phyloP scores from a whole-genome alignment of 2,113 vertebrate species.

The Microtus montanus region DNA sequence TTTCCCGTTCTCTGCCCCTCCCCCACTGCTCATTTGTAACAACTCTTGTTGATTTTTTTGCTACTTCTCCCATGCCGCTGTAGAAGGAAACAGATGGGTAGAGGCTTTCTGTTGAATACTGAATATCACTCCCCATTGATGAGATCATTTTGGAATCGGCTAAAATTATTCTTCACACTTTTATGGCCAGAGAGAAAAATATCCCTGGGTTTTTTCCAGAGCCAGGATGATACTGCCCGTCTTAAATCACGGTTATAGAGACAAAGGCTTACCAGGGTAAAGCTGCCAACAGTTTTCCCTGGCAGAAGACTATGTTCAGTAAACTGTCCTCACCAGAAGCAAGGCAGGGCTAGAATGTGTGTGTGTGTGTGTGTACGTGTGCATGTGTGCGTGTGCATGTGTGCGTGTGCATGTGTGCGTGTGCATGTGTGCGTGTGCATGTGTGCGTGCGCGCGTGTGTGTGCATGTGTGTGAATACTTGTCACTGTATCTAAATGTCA shows the following conservation, averaged over 20 bases:
- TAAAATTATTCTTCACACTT: constrained; percentile 71
- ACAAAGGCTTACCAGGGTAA: constrained; percentile 40
- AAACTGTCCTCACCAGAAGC: constrained; percentile 11
- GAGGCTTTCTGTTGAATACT: constrained; percentile 69
- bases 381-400: not conserved
- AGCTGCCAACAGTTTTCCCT: not conserved
- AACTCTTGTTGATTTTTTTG: constrained; percentile 46
- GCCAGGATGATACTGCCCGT: not conserved
- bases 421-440: not conserved
- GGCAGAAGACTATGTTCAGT: constrained; percentile 6
- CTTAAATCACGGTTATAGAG: constrained; percentile 55
- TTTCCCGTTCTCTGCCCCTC: not conserved
- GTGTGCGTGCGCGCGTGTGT: not conserved
- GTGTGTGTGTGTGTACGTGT: not conserved
- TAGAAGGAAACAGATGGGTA: constrained; percentile 72
- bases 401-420: not conserved
- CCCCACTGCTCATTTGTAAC: not conserved
- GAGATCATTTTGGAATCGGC: constrained; percentile 76
- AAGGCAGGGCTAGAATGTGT: not conserved
- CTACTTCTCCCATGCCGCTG: constrained; percentile 35
- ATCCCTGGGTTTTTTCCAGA: constrained; percentile 50
- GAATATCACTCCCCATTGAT: constrained; percentile 68
- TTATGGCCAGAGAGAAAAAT: constrained; percentile 66
- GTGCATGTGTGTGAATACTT: constrained; percentile 14
- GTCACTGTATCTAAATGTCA: constrained; percentile 56